Percentiles rank a stretch among this genome's conserved stretches.
phyloP scores from a whole-genome alignment of 2,113 vertebrate species.

The Donacobius atricapilla region DNA sequence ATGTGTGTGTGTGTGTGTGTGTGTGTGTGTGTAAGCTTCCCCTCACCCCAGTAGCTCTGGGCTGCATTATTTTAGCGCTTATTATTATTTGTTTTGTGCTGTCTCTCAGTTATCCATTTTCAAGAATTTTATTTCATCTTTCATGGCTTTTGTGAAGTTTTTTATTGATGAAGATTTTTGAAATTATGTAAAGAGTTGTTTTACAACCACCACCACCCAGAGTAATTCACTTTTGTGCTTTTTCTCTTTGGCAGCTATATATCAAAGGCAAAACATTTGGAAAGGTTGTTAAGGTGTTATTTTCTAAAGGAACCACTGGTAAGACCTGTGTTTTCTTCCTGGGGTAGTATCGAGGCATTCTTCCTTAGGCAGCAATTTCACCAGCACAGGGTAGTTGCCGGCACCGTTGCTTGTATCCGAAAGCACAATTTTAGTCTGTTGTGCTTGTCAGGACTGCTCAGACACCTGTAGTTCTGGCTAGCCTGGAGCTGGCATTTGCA shows the following conservation, averaged over 20 bases:
- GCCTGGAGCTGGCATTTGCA: neutral
- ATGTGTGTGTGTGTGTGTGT: neutral
- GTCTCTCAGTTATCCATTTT: slow-evolving; percentile 59
- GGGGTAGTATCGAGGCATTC: slow-evolving; percentile 1
- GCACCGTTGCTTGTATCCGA: slow-evolving; percentile 32
- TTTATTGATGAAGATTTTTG: slow-evolving; percentile 57
- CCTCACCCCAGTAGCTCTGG: slow-evolving; percentile 59
- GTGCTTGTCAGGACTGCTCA: neutral
- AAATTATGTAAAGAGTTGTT: slow-evolving; percentile 48
- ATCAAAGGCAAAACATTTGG: slow-evolving; percentile 69
- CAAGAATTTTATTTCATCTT: slow-evolving; percentile 53
- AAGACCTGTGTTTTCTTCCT: slow-evolving; percentile 20
- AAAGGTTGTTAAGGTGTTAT: slow-evolving; percentile 30
- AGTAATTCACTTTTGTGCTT: slow-evolving; percentile 63
- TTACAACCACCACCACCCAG: neutral
- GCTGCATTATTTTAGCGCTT: slow-evolving; percentile 71
- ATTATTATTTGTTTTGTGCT: slow-evolving; percentile 59
- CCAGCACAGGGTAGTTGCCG: slow-evolving; percentile 26
- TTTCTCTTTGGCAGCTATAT: slow-evolving; percentile 77
- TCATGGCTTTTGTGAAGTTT: slow-evolving; percentile 24
- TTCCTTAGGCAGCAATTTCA: slow-evolving; percentile 47
- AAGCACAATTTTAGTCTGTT: slow-evolving; percentile 60
- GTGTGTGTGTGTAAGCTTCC: neutral
- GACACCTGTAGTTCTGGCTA: slow-evolving; percentile 17
- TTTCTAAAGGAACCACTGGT: slow-evolving; percentile 62